Evolutionary conservation across 2,113 vertebrate species (phyloP).

Genomic region (Leucoraja erinaceus): DNA sequence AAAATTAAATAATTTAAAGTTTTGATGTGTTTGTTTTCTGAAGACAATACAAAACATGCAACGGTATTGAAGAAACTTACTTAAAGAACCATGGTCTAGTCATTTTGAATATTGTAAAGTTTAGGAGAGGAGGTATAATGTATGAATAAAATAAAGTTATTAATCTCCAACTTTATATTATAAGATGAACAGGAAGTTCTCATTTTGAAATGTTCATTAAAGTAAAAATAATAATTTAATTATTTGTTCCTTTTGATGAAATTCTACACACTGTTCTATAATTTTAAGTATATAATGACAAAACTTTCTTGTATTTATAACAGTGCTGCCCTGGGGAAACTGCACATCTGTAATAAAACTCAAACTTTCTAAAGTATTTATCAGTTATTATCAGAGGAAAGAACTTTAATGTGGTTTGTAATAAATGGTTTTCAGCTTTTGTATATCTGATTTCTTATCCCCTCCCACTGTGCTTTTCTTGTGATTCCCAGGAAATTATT

Average conservation of each 20-base stretch:
- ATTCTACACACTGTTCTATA: not conserved
- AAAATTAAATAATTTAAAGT: not conserved
- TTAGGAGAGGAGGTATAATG: not conserved
- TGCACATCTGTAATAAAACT: not conserved
- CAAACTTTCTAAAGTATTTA: not conserved
- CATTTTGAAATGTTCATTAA: not conserved
- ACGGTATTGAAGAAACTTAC: not conserved
- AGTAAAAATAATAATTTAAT: not conserved
- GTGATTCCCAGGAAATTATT: not conserved
- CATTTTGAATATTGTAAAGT: not conserved
- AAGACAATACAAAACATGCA: not conserved
- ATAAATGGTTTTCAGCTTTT: not conserved
- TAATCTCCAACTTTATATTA: too few relatives aligned
- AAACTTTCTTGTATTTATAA: not conserved
- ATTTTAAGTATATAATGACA: not conserved
- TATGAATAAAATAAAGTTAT: too few relatives aligned
- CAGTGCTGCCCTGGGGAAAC: not conserved
- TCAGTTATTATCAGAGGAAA: not conserved
- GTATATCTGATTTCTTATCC: not conserved
- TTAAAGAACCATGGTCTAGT: not conserved
- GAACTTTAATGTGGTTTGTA: not conserved
- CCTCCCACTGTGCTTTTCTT: not conserved
- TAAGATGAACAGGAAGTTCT: not conserved
- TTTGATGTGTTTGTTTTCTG: not conserved
- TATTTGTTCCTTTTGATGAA: not conserved